A percentile compares a stretch with the other conserved stretches of the same genome.
phyloP scores from a whole-genome alignment of 2,797 vertebrate species.

The Crocodylus rhombifer region DNA sequence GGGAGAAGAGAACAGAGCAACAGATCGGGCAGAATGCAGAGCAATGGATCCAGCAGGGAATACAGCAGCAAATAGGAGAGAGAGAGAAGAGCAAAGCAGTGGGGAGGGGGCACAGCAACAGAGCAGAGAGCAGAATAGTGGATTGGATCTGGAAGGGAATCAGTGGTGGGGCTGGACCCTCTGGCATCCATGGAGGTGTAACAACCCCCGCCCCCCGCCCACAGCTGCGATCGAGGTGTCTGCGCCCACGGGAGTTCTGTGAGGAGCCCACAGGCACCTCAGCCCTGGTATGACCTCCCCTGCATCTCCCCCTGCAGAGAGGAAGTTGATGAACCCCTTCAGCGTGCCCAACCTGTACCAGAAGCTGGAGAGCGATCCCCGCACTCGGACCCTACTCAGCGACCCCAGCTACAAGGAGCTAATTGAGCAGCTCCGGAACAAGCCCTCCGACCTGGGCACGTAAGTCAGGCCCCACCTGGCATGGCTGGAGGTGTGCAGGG shows the following conservation, averaged over 20 bases:
- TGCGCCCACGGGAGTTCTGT: too few relatives aligned
- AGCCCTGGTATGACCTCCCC: too few relatives aligned
- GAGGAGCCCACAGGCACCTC: too few relatives aligned
- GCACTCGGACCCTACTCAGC: constrained; percentile 86
- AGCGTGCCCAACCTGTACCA: constrained; percentile 91
- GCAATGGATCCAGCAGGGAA: too few relatives aligned
- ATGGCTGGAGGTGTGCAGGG: not conserved
- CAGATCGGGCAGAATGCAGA: too few relatives aligned
- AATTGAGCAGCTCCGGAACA: constrained; percentile 90
- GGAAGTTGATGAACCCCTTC: constrained; percentile 95
- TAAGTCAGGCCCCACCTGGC: constrained; percentile 75
- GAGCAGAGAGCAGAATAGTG: too few relatives aligned
- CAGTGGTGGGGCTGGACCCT: not conserved
- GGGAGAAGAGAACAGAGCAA: too few relatives aligned
- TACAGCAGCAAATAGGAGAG: too few relatives aligned
- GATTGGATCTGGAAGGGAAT: not conserved
- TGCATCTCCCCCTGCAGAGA: constrained; percentile 77
- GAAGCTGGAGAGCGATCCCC: constrained; percentile 90
- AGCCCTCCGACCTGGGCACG: constrained; percentile 91
- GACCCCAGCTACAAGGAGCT: constrained; percentile 92
- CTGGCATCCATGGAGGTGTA: not conserved
- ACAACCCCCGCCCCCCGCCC: not conserved
- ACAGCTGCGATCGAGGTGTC: too few relatives aligned
- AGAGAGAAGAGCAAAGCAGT: too few relatives aligned
- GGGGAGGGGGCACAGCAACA: too few relatives aligned